Conservation (phyloP, 2,888 invertebrate genomes). For the Andrena marginata region DNA sequence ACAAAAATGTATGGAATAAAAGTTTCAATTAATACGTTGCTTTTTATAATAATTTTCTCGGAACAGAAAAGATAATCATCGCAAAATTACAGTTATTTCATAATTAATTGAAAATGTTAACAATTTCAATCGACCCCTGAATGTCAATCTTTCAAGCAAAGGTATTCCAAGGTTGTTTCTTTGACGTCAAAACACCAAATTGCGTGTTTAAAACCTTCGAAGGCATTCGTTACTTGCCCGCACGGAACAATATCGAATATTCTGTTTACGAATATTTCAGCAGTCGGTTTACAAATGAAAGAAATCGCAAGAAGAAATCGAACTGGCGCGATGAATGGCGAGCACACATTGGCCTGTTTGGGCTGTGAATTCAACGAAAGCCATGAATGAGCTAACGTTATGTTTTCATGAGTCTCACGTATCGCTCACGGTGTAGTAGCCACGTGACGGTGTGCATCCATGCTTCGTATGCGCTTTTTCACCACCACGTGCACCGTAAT, state of each 20-base stretch:
- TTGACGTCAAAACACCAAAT: neutral
- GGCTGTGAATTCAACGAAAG: slow-evolving; percentile 70
- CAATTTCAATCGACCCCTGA: too few relatives aligned
- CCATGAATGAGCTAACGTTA: slow-evolving; percentile 61
- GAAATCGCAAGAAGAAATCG: slow-evolving; percentile 23
- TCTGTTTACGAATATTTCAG: neutral
- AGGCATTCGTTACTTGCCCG: neutral
- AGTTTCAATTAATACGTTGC: too few relatives aligned
- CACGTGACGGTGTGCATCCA: slow-evolving; percentile 18
- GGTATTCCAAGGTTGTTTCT: neutral
- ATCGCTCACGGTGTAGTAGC: slow-evolving; percentile 57
- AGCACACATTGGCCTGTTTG: slow-evolving; percentile 61
- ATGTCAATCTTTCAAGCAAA: too few relatives aligned
- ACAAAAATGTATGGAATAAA: too few relatives aligned
- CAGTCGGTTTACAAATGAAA: neutral
- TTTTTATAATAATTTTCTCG: too few relatives aligned
- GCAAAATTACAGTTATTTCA: too few relatives aligned
- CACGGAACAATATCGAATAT: neutral
- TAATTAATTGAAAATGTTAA: too few relatives aligned
- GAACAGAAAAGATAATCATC: too few relatives aligned
- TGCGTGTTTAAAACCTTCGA: neutral
- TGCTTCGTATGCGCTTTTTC: slow-evolving; percentile 51
- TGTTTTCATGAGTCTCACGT: slow-evolving; percentile 76
- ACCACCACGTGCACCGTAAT: slow-evolving; percentile 41
- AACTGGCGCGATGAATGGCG: slow-evolving; percentile 27